phyloP scores from a whole-genome alignment of 2,888 invertebrate genomes.

The Papilio demoleus region DNA sequence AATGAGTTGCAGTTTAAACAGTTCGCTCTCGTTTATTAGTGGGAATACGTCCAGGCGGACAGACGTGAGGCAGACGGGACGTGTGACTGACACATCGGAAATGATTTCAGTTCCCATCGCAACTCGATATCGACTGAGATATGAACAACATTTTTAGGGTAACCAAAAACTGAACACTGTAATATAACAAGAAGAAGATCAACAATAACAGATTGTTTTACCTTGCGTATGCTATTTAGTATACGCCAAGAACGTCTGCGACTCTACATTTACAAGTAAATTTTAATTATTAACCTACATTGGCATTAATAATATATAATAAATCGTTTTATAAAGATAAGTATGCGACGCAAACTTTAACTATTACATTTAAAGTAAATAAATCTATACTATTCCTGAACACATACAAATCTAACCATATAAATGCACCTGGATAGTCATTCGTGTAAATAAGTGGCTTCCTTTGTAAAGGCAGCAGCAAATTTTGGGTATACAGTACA shows the following conservation, averaged over 20 bases:
- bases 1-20: constrained; percentile 45
- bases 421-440: neutral
- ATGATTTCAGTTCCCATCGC: constrained; percentile 72
- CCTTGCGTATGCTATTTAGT: too few relatives aligned
- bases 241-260: too few relatives aligned
- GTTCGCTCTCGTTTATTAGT: constrained; percentile 74
- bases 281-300: too few relatives aligned
- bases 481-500: neutral
- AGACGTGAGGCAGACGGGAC: constrained; percentile 57
- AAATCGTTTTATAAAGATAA: too few relatives aligned
- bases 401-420: neutral
- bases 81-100: constrained; percentile 80
- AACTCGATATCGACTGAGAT: constrained; percentile 66
- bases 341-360: too few relatives aligned
- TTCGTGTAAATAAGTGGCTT: neutral
- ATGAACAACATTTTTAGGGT: constrained; percentile 37
- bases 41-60: constrained; percentile 62
- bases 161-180: neutral
- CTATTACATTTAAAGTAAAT: too few relatives aligned
- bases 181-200: neutral
- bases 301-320: too few relatives aligned
- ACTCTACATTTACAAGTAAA: too few relatives aligned
- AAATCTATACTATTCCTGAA: too few relatives aligned
- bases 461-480: neutral
- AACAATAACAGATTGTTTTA: too few relatives aligned